Base-by-base conservation (phyloP, 2,797 vertebrate genomes). In the Microcaecilia unicolor region DNA sequence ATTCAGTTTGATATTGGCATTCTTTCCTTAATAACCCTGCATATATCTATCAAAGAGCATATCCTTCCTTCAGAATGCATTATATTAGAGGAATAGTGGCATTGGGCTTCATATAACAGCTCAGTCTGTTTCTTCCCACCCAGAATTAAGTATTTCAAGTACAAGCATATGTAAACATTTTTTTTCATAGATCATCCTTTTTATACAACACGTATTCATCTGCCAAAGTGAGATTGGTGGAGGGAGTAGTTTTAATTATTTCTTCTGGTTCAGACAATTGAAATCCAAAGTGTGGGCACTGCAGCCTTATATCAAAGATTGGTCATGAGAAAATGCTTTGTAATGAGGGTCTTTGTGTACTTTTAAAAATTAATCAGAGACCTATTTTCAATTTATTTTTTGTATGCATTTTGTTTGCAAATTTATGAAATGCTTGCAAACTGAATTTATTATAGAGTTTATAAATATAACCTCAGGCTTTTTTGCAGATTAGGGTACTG, bases 401-500 rank as follows among this genome's bases (percentile, higher is more conserved):
- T 37, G 44, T 22, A 52, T 22, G 31, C 27, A 13, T 55, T 51
- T 39, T 52, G 21, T 4, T 58, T 62, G 50, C 37, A 50, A 37
- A 45, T 42, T 33, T 45, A 63, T 41, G 41, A 41, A 59, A 61
- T 40, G n/a, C 15, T 63, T 61, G 51, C 51, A 47, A 18, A 43
- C 41, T 35, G 14, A 23, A 15, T 38, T 25, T 18, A 43, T 22
- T 67, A 53, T 45, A 60, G 58, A 28, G 9, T 55, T 65, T 40
- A 7, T 51, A 48, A 55, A 26, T 41, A 16, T 39, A 31, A 53
- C 55, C 41, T 82, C 74, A 74, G 70, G 70, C 72, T 61, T 44
- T 34, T 55, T 64, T 62, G 70, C 60, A 70, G 54, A 55, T 58
- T 65, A 44, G 22, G 51, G 64, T 68, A 67, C 62, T 63, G 38